These are phyloP conservation scores for Xerus rutilus DNA, from an alignment of 2,797 vertebrate genomes.

Conservation along the genomic window DNA sequence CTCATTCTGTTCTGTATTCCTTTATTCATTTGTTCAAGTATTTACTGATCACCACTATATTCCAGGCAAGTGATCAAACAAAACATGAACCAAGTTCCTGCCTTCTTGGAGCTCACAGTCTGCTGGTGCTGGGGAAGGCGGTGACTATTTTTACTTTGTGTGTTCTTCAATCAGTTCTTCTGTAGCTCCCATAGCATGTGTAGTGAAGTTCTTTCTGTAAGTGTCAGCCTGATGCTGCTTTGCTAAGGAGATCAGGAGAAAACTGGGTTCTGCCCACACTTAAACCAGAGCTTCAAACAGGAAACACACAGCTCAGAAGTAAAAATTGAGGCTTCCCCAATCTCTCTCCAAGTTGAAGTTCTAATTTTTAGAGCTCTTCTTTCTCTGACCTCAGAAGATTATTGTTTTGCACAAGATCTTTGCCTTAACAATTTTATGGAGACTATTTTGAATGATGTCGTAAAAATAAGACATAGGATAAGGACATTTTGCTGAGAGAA, in stretches of 20 bases:
- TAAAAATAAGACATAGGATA: background rate
- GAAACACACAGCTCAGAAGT: background rate
- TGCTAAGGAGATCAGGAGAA: constrained; percentile 8
- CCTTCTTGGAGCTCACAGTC: background rate
- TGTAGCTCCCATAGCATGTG: background rate
- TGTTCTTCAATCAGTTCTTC: constrained; percentile 1
- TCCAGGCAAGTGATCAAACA: background rate
- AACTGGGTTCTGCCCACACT: background rate
- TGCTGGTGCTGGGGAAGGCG: background rate
- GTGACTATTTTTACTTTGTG: background rate
- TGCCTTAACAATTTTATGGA: constrained; percentile 33
- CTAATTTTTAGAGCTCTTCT: background rate
- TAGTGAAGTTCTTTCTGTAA: constrained; percentile 5
- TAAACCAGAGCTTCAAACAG: constrained; percentile 6
- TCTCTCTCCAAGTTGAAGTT: background rate
- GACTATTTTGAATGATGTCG: constrained; percentile 44
- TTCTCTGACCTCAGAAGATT: constrained; percentile 23
- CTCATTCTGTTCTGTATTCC: background rate
- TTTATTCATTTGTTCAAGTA: background rate
- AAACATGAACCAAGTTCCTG: background rate
- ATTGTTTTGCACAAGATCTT: constrained; percentile 45
- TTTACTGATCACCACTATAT: background rate
- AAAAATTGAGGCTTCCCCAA: background rate
- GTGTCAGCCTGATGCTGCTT: constrained; percentile 14
- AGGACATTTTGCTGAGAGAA: background rate